Evolutionary conservation across 30 jellyfish, hydroid and myxozoan genomes (phyloP).

Genomic region (Aurelia sp.): DNA sequence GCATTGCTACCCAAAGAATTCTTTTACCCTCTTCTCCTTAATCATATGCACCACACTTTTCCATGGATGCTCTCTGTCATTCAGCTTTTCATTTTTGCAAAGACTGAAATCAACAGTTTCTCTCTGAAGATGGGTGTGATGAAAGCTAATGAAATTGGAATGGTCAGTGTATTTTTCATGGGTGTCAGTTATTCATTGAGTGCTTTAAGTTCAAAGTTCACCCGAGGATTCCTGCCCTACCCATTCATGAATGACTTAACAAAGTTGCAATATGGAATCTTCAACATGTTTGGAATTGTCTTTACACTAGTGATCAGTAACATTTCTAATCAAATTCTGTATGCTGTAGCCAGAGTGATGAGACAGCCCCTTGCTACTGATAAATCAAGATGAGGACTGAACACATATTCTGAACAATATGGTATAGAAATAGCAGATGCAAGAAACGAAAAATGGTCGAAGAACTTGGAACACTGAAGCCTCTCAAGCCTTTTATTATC

Average conservation of each 20-base stretch:
- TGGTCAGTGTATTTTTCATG: conserved; percentile 33
- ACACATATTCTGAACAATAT: too few relatives aligned
- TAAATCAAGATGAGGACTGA: conserved; percentile 2
- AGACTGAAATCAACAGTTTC: conserved; percentile 56
- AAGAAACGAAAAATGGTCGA: too few relatives aligned
- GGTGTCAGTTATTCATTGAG: conserved; percentile 6
- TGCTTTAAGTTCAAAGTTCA: conserved; percentile 3
- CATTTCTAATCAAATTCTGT: conserved; percentile 33
- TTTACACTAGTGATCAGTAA: conserved; percentile 57
- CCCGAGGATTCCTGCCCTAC: conserved; percentile 39
- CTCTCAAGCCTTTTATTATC: too few relatives aligned
- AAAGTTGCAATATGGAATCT: conserved; percentile 36
- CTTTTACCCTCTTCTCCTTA: conserved; percentile 45
- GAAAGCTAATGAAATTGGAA: conserved; percentile 66
- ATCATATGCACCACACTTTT: conserved; percentile 75
- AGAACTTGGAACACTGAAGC: too few relatives aligned
- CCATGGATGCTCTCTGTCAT: conserved; percentile 58
- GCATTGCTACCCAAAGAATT: conserved; percentile 49
- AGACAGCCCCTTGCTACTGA: not conserved
- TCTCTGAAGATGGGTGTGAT: conserved; percentile 41
- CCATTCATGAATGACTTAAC: conserved; percentile 62
- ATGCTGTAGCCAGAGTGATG: conserved; percentile 24
- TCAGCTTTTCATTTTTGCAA: conserved; percentile 54
- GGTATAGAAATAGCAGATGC: too few relatives aligned
- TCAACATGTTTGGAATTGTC: conserved; percentile 32